These are phyloP conservation scores for Psittacula echo DNA, from an alignment of 2,797 vertebrate species.

Conservation along the genomic window DNA sequence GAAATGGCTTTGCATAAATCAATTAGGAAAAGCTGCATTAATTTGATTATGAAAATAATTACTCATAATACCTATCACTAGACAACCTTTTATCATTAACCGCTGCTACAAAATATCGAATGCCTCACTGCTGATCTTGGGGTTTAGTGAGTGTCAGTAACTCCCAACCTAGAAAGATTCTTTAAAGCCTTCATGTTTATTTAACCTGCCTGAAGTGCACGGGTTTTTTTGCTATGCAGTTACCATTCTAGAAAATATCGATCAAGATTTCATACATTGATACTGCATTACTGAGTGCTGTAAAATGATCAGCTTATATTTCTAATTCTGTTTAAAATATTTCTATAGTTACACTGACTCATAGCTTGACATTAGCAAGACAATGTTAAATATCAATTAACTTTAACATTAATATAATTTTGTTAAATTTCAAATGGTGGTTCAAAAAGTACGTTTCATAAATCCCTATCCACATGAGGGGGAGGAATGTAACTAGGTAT, in stretches of 20 bases:
- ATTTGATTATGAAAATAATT: not conserved
- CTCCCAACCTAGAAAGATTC: not conserved
- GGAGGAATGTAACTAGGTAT: not conserved
- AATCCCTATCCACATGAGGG: not conserved
- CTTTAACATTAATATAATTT: not conserved
- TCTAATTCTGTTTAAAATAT: not conserved
- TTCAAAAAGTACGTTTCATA: not conserved
- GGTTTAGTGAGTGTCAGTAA: not conserved
- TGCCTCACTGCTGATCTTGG: not conserved
- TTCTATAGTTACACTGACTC: not conserved
- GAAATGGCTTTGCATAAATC: not conserved
- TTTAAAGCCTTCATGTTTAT: not conserved
- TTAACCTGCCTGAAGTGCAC: not conserved
- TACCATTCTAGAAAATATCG: not conserved
- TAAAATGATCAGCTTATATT: not conserved
- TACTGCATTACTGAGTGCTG: not conserved
- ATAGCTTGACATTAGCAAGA: not conserved
- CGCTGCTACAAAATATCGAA: not conserved
- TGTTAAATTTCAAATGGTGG: not conserved
- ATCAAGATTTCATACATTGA: not conserved
- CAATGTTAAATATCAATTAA: not conserved
- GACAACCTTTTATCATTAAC: not conserved
- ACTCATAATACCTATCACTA: not conserved
- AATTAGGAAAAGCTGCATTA: fast-evolving
- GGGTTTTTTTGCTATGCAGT: not conserved